Evolutionary conservation across 2,888 invertebrate genomes (phyloP), one percentile per base, ranked within the genome.

Genomic region (Tuberolachnus salignus): DNA sequence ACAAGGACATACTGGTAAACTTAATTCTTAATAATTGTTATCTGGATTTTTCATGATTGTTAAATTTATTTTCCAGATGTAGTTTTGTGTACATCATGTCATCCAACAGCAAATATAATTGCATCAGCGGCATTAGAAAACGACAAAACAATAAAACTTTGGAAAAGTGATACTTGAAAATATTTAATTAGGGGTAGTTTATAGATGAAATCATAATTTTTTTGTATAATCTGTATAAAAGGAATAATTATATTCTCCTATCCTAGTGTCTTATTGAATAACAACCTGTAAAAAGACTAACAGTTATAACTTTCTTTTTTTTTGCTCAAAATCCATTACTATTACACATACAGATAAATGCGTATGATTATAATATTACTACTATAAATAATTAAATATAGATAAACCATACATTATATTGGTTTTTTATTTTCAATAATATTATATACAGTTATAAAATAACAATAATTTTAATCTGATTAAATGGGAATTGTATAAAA

Each of bases 81-180:
- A 14, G 99, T 99, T 13, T 88, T 99, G 34, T 98, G 98, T 85
- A 99, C 98, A 26, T 97, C 98, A 4, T 99, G 99, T 86, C 99
- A 99, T 86, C 99, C 99, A 80, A 97, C 97, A 66, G 97, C 98
- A 86, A 99, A 99, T 86, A 97, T 99, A 82, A 98, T 99, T 83
- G 99, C 98, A 3, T 99, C 99, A 0, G 98, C 98, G 61, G 97
- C 98, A 34, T 89, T 99, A 83, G 99, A 99, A 87, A 96, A 95
- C 85, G 99, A 99, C 87, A 98, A 97, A 88, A 98, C 97, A 81
- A 98, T 99, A 85, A 98, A 98, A 88, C 88, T 99, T 82, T 99
- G 99, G 99, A 95, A 94, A 87, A 98, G 98, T 87, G 98, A 95
- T 86, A 94, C 81, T 16, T 78, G 21, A 67, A 63, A 51, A 21